Evolutionary conservation across 1,140 invertebrate genomes (phyloP).

Genomic region (Cephus cinctus): DNA sequence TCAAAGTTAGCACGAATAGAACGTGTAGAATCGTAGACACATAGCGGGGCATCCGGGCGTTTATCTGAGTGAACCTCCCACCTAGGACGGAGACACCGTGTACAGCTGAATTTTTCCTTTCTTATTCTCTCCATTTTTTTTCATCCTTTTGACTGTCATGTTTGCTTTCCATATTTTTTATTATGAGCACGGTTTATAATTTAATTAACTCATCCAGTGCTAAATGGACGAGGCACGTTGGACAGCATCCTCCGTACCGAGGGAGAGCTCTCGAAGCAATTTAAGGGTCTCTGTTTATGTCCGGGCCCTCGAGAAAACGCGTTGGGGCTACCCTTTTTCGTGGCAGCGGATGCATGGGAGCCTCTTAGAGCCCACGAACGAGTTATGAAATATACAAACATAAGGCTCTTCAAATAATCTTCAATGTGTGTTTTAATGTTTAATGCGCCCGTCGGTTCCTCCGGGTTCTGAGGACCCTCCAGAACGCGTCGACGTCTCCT

Average conservation of each 20-base stretch:
- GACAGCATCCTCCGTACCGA: too few relatives aligned
- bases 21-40: not conserved
- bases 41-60: slow-evolving; percentile 19
- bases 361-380: not conserved
- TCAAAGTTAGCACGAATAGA: too few relatives aligned
- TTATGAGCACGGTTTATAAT: slow-evolving; percentile 18
- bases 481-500: too few relatives aligned
- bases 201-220: slow-evolving; percentile 22
- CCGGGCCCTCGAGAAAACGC: too few relatives aligned
- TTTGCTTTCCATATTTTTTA: slow-evolving; percentile 19
- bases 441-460: slow-evolving; percentile 25
- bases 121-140: not conserved
- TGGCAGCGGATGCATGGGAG: too few relatives aligned
- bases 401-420: slow-evolving; percentile 40
- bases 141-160: not conserved
- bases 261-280: not conserved
- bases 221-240: slow-evolving; percentile 16
- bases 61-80: slow-evolving; percentile 14
- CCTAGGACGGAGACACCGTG: too few relatives aligned
- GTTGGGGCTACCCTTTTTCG: too few relatives aligned
- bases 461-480: not conserved
- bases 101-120: too few relatives aligned
- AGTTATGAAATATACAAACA: slow-evolving; percentile 49
- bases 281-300: not conserved
- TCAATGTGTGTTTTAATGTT: slow-evolving; percentile 34